A percentile compares a stretch with the other conserved stretches of the same genome.
Evolutionary conservation across 2,113 vertebrate genomes (phyloP).

Genomic region (Oryzias melastigma): DNA sequence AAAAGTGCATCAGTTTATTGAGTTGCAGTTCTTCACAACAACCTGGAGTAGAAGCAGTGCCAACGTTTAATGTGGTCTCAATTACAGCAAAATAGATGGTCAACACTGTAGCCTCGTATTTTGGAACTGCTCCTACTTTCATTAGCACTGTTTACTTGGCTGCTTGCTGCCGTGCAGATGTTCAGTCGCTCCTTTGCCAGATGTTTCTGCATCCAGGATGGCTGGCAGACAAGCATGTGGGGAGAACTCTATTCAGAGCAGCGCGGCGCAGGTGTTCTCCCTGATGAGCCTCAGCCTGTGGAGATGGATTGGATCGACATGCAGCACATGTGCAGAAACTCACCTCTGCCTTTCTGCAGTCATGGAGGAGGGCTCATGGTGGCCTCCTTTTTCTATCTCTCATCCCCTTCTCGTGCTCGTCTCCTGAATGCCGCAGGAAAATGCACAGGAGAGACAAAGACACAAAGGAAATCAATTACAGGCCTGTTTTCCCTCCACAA

Average conservation of each 20-base stretch:
- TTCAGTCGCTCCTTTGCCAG: slow-evolving; percentile 60
- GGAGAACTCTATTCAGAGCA: slow-evolving; percentile 16
- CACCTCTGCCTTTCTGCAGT: neutral
- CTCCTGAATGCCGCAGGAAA: slow-evolving; percentile 19
- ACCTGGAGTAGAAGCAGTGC: slow-evolving; percentile 16
- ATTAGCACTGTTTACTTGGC: slow-evolving; percentile 52
- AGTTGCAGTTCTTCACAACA: slow-evolving; percentile 13
- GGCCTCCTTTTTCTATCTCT: slow-evolving; percentile 21
- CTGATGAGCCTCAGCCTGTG: slow-evolving; percentile 29
- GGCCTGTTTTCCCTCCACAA: slow-evolving; percentile 36
- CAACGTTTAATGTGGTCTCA: slow-evolving; percentile 36
- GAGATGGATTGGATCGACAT: slow-evolving; percentile 41
- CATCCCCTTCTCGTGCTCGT: slow-evolving; percentile 9
- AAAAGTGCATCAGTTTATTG: neutral
- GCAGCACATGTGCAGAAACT: slow-evolving; percentile 28
- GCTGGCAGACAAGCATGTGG: slow-evolving; percentile 24
- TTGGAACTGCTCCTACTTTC: slow-evolving; percentile 40
- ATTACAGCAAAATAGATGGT: slow-evolving; percentile 36
- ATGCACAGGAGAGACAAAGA: slow-evolving; percentile 32
- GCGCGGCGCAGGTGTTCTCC: slow-evolving; percentile 58
- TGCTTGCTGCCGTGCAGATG: slow-evolving; percentile 58
- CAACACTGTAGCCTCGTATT: slow-evolving; percentile 38
- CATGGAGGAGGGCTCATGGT: slow-evolving; percentile 34
- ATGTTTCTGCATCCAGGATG: slow-evolving; percentile 53
- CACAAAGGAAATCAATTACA: slow-evolving; percentile 67